These are phyloP conservation scores for Leptinotarsa peninsularis DNA, from an alignment of 2,888 invertebrate genomes.

Conservation along the genomic window DNA sequence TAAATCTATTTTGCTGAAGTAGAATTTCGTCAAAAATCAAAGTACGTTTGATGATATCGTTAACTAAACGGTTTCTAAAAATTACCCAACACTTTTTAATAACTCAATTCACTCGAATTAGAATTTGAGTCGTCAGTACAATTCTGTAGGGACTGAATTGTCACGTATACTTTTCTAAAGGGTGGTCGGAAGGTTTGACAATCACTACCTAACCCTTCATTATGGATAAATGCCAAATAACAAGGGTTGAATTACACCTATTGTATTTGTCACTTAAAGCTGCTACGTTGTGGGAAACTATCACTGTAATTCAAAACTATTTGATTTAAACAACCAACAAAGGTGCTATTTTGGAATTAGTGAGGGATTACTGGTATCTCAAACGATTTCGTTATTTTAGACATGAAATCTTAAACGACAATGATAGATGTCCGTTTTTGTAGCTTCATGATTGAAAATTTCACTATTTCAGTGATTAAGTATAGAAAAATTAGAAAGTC, in stretches of 20 bases:
- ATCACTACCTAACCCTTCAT: slow-evolving; percentile 55
- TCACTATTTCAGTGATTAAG: too few relatives aligned
- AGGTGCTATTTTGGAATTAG: slow-evolving; percentile 6
- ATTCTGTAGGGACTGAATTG: slow-evolving; percentile 7
- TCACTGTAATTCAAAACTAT: slow-evolving; percentile 36
- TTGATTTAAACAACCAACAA: slow-evolving; percentile 32
- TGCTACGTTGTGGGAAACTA: slow-evolving; percentile 46
- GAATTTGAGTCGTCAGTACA: not conserved
- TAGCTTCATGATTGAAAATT: too few relatives aligned
- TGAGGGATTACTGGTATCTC: not conserved
- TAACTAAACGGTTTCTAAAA: too few relatives aligned
- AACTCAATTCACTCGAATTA: too few relatives aligned
- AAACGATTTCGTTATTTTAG: not conserved
- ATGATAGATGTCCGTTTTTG: too few relatives aligned
- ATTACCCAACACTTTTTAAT: too few relatives aligned
- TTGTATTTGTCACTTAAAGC: slow-evolving; percentile 56
- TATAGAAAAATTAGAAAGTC: too few relatives aligned
- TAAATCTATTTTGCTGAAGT: too few relatives aligned
- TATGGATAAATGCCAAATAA: slow-evolving; percentile 60
- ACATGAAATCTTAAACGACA: too few relatives aligned
- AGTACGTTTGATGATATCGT: too few relatives aligned
- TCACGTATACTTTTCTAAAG: slow-evolving; percentile 32
- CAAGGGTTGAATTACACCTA: slow-evolving; percentile 62
- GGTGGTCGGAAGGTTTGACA: slow-evolving; percentile 25
- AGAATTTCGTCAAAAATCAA: too few relatives aligned